phyloP scores from a whole-genome alignment of 2,113 vertebrate species.

The Ibidorhyncha struthersii region DNA sequence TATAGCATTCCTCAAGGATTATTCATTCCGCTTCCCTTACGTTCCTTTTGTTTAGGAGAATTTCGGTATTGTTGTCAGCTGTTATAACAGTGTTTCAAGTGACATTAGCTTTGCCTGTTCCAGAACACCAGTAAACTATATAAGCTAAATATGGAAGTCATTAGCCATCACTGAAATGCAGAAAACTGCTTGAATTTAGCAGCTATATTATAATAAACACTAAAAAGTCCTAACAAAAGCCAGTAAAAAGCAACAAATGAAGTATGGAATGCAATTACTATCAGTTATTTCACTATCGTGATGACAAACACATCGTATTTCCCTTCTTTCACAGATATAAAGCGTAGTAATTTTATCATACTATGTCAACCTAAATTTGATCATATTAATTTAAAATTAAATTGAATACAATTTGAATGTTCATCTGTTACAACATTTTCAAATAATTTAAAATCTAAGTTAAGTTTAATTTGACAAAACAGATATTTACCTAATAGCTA shows the following conservation, averaged over 20 bases:
- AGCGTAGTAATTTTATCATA: not conserved
- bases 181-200: not conserved
- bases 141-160: not conserved
- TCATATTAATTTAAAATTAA: not conserved
- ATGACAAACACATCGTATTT: not conserved
- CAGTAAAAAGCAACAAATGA: not conserved
- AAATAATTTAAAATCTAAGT: not conserved
- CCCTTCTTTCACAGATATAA: not conserved
- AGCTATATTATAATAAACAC: not conserved
- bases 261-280: not conserved
- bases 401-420: not conserved
- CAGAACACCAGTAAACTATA: not conserved
- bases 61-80: too few relatives aligned
- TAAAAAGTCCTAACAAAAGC: not conserved
- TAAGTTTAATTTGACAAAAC: not conserved
- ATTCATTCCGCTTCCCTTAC: not conserved
- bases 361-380: not conserved
- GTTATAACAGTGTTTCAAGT: too few relatives aligned
- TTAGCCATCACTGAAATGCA: not conserved
- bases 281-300: not conserved
- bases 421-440: not conserved
- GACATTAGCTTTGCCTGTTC: not conserved
- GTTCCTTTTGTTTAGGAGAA: not conserved
- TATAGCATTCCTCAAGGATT: not conserved
- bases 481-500: constrained; percentile 89